A percentile compares a stretch with the other conserved stretches of the same genome.
These are phyloP conservation scores for Malurus melanocephalus DNA, from an alignment of 2,113 vertebrate species.

Conservation along the genomic window DNA sequence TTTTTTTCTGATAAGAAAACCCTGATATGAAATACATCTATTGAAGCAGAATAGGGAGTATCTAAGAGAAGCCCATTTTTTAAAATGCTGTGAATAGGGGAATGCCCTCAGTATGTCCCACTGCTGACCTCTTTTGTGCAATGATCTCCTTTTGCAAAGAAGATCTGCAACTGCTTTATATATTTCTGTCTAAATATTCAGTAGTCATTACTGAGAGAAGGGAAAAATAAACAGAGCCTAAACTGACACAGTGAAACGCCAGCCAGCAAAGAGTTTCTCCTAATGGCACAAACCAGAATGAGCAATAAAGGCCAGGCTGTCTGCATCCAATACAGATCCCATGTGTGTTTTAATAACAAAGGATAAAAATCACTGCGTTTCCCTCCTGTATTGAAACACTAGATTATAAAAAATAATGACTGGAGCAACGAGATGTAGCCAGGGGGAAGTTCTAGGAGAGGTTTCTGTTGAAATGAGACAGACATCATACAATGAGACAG, in stretches of 20 bases:
- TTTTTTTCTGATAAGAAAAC: not conserved
- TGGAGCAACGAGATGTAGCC: not conserved
- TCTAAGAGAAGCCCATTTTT: not conserved
- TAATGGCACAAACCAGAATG: not conserved
- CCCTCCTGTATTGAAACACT: not conserved
- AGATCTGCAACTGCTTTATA: not conserved
- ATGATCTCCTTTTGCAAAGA: not conserved
- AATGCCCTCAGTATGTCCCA: not conserved
- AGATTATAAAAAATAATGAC: constrained; percentile 50
- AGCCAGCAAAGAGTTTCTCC: not conserved
- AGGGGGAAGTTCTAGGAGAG: not conserved
- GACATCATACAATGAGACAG: not conserved
- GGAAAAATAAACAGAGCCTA: not conserved
- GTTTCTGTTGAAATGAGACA: constrained; percentile 21
- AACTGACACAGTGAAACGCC: not conserved
- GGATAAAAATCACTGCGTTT: constrained; percentile 1
- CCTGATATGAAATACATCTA: not conserved
- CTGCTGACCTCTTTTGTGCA: not conserved
- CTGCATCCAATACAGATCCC: not conserved
- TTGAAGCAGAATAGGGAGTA: not conserved
- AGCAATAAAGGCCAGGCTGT: not conserved
- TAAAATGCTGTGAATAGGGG: not conserved
- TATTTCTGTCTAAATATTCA: not conserved
- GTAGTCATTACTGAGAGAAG: not conserved
- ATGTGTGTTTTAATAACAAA: constrained; percentile 10